phyloP scores from a whole-genome alignment of 1,140 invertebrate species.

The Lasaia peninsularis region DNA sequence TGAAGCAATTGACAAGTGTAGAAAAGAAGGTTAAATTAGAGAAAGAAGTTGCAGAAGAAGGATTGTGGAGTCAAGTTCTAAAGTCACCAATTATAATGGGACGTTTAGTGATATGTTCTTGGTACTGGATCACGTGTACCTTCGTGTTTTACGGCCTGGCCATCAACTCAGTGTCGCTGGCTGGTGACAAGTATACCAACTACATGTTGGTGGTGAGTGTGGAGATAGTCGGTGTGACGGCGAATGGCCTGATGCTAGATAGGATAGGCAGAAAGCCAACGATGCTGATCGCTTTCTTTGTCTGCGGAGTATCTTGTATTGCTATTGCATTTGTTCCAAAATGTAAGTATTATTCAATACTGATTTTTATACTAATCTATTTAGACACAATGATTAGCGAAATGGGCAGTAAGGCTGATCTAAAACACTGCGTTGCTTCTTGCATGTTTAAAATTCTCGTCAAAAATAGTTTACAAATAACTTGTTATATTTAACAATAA shows the following conservation, averaged over 20 bases:
- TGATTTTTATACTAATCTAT: background rate
- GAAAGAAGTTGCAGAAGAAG: constrained; percentile 41
- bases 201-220: constrained; percentile 84
- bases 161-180: constrained; percentile 85
- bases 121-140: constrained; percentile 85
- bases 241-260: constrained; percentile 81
- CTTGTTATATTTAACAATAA: too few relatives aligned
- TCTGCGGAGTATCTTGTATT: constrained; percentile 77
- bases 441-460: too few relatives aligned
- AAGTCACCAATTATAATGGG: constrained; percentile 58
- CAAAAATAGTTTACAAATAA: too few relatives aligned
- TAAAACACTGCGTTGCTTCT: too few relatives aligned
- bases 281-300: constrained; percentile 77
- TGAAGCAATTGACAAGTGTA: constrained; percentile 41
- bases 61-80: constrained; percentile 58
- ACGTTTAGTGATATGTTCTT: constrained; percentile 59
- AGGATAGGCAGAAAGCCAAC: constrained; percentile 81
- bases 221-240: constrained; percentile 84
- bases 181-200: constrained; percentile 84
- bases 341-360: constrained; percentile 38
- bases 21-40: constrained; percentile 43
- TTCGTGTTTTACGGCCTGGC: constrained; percentile 91
- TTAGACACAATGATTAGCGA: too few relatives aligned
- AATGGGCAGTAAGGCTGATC: too few relatives aligned
- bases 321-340: constrained; percentile 61